phyloP scores from a whole-genome alignment of 2,888 invertebrate species.

The Tetrapedia diversipes region DNA sequence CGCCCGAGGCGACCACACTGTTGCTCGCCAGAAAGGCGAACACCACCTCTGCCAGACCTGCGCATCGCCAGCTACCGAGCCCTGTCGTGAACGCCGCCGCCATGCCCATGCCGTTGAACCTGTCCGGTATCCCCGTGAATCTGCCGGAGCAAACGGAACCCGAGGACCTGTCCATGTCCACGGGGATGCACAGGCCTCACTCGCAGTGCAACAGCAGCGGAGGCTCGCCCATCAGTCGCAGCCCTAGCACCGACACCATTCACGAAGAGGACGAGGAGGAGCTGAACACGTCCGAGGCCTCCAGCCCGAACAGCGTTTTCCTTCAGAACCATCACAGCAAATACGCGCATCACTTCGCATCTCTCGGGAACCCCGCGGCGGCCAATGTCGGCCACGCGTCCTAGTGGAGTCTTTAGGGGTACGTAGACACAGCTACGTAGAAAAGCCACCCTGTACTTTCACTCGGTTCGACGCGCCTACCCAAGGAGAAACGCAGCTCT shows the following conservation, averaged over 20 bases:
- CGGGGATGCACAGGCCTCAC: constrained; percentile 81
- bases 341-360: constrained; percentile 58
- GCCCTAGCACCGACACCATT: constrained; percentile 82
- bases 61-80: constrained; percentile 78
- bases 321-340: constrained; percentile 73
- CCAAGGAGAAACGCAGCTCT: neutral
- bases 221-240: constrained; percentile 83
- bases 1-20: constrained; percentile 83
- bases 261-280: constrained; percentile 85
- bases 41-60: constrained; percentile 62
- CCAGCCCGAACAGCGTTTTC: constrained; percentile 82
- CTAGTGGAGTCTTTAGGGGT: constrained; percentile 73
- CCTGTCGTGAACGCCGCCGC: constrained; percentile 73
- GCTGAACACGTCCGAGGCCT: constrained; percentile 83
- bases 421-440: constrained; percentile 64
- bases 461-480: constrained; percentile 32
- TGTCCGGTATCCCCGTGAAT: constrained; percentile 82
- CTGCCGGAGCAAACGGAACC: constrained; percentile 95
- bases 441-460: constrained; percentile 18
- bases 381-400: constrained; percentile 67
- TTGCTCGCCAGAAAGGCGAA: constrained; percentile 67
- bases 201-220: constrained; percentile 83
- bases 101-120: constrained; percentile 84
- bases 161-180: constrained; percentile 92
- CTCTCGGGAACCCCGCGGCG: constrained; percentile 48